Evolutionary conservation across 2,113 vertebrate species (phyloP).

Genomic region (Polypterus bichir): DNA sequence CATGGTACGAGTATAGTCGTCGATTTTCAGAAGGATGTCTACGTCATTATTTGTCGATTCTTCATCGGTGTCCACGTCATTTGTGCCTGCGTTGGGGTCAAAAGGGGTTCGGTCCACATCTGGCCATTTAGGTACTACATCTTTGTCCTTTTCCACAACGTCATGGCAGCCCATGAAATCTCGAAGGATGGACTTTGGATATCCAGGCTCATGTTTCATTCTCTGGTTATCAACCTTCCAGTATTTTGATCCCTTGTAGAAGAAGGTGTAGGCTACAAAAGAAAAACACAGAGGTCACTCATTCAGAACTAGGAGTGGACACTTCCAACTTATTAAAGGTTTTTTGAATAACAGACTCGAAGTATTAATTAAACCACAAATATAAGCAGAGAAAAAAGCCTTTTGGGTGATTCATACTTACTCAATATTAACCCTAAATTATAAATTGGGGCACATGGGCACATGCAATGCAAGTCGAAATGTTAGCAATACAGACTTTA

Average conservation of each 20-base stretch:
- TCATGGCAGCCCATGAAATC: slow-evolving; percentile 93
- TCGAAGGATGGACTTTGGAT: slow-evolving; percentile 84
- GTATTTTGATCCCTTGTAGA: slow-evolving; percentile 90
- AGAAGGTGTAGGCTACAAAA: slow-evolving; percentile 75
- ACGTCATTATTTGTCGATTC: slow-evolving; percentile 52
- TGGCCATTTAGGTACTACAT: slow-evolving; percentile 48
- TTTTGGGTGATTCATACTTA: too few species aligned
- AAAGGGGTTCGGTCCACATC: slow-evolving; percentile 62
- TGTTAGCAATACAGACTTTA: neutral
- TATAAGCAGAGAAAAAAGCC: too few species aligned
- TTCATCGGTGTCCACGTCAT: slow-evolving; percentile 23
- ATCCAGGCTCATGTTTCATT: slow-evolving; percentile 84
- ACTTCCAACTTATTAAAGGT: too few species aligned
- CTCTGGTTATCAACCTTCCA: slow-evolving; percentile 96
- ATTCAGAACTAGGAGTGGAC: neutral
- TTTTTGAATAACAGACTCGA: too few species aligned
- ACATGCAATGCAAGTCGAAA: neutral
- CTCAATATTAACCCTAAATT: neutral
- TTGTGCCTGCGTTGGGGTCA: slow-evolving; percentile 52
- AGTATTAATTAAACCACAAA: too few species aligned
- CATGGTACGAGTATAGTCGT: slow-evolving; percentile 74
- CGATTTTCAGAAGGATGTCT: slow-evolving; percentile 84
- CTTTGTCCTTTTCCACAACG: slow-evolving; percentile 48
- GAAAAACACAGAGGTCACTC: neutral
- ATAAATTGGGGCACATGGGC: neutral